phyloP scores from a whole-genome alignment of 2,888 invertebrate species.

The Candidula unifasciata region DNA sequence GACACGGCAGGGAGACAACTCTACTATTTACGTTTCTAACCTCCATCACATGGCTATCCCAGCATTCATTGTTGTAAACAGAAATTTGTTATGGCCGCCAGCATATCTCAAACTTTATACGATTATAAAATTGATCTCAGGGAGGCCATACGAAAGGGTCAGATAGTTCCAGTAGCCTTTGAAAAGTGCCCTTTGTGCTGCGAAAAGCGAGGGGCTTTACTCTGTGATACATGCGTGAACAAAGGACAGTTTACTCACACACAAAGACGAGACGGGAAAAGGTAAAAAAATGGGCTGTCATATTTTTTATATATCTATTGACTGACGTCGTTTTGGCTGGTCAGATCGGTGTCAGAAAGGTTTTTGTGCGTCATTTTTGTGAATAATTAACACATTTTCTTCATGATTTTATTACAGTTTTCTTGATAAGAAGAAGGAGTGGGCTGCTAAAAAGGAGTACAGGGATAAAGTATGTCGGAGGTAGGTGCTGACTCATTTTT shows the following conservation, averaged over 20 bases:
- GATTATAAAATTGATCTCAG: constrained; percentile 40
- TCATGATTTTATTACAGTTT: constrained; percentile 51
- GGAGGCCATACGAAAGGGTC: constrained; percentile 48
- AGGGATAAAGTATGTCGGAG: constrained; percentile 42
- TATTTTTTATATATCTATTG: not conserved
- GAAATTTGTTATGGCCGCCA: constrained; percentile 53
- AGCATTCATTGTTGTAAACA: constrained; percentile 48
- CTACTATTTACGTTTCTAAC: constrained; percentile 53
- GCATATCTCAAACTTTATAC: constrained; percentile 47
- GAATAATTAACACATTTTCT: not conserved
- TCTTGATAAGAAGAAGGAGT: constrained; percentile 41
- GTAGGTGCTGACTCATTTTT: constrained; percentile 29
- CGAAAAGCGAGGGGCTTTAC: constrained; percentile 38
- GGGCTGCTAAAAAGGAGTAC: constrained; percentile 46
- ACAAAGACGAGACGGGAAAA: constrained; percentile 56
- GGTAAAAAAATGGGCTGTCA: constrained; percentile 34
- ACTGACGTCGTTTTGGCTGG: constrained; percentile 42
- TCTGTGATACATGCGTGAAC: constrained; percentile 62
- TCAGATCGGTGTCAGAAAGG: not conserved
- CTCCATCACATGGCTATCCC: constrained; percentile 53
- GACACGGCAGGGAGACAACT: constrained; percentile 21
- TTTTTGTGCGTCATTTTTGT: not conserved
- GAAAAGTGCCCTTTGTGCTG: constrained; percentile 52
- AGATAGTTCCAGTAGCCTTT: constrained; percentile 49
- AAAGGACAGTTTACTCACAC: constrained; percentile 67